Conservation (phyloP, 2,797 vertebrate genomes). For the Malurus splendens region DNA sequence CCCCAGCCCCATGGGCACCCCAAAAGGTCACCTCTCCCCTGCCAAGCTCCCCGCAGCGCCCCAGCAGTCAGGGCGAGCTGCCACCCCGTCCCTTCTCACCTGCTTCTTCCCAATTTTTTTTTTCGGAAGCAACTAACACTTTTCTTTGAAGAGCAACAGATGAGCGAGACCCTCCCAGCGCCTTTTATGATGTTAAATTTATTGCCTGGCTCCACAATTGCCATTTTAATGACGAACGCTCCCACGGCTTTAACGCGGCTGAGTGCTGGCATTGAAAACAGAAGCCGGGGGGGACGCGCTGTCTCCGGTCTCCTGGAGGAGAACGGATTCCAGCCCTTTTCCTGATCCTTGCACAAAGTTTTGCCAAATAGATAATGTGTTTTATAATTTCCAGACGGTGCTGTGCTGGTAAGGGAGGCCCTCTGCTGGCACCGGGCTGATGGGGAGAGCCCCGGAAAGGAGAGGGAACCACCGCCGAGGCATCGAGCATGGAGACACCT, state of each 20-base stretch:
- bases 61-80: background rate
- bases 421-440: conserved; percentile 29
- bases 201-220: conserved; percentile 32
- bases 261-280: background rate
- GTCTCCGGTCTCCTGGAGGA: conserved; percentile 5
- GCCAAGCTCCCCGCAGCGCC: background rate
- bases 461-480: background rate
- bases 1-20: background rate
- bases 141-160: conserved; percentile 50
- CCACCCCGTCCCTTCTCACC: background rate
- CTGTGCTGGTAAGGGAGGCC: conserved; percentile 26
- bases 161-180: conserved; percentile 24
- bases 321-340: conserved; percentile 34
- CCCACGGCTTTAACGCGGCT: conserved; percentile 19
- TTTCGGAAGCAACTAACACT: background rate
- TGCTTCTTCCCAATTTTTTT: background rate
- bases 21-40: accelerated
- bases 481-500: background rate
- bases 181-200: conserved; percentile 52
- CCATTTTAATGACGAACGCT: conserved; percentile 34
- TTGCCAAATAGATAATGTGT: conserved; percentile 19
- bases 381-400: background rate
- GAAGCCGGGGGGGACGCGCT: background rate
- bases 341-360: conserved; percentile 28
- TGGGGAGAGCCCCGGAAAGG: background rate